A percentile compares a stretch with the other conserved stretches of the same genome.
phyloP scores from a whole-genome alignment of 2,888 invertebrate genomes.

The Ptychoptera contaminata region DNA sequence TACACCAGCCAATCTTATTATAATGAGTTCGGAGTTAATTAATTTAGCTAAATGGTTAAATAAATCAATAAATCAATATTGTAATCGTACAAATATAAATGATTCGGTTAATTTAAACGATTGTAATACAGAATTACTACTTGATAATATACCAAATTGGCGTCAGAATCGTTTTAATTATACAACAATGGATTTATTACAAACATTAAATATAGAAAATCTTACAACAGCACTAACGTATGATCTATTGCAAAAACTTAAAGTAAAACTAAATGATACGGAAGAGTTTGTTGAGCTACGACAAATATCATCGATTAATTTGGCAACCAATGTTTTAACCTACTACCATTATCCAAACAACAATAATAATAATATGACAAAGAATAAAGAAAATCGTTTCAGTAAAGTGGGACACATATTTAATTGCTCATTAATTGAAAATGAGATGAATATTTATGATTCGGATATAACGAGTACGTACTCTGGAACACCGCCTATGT shows the following conservation, averaged over 20 bases:
- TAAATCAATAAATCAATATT: constrained; percentile 13
- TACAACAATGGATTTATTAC: constrained; percentile 1
- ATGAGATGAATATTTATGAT: constrained; percentile 3
- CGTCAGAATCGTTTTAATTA: background rate
- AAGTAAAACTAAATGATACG: constrained; percentile 7
- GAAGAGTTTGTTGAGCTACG: constrained; percentile 20
- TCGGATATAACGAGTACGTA: constrained; percentile 19
- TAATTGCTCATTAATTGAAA: constrained; percentile 20
- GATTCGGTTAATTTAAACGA: too few relatives aligned
- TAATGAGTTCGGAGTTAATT: constrained; percentile 22
- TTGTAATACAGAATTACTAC: too few relatives aligned
- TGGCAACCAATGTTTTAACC: constrained; percentile 27
- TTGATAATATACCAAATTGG: background rate
- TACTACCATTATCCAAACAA: constrained; percentile 22
- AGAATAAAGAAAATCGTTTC: constrained; percentile 11
- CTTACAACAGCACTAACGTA: constrained; percentile 5
- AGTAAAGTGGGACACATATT: constrained; percentile 29
- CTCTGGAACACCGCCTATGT: constrained; percentile 20
- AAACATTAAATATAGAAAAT: constrained; percentile 1
- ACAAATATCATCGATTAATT: constrained; percentile 28
- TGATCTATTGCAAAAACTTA: constrained; percentile 4
- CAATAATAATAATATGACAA: background rate
- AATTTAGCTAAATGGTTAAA: constrained; percentile 25
- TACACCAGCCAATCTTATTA: constrained; percentile 21
- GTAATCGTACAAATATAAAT: background rate